Evolutionary conservation across 2,888 invertebrate genomes (phyloP), one percentile per base, ranked within the genome.

Genomic region (Anoncus sp.): DNA sequence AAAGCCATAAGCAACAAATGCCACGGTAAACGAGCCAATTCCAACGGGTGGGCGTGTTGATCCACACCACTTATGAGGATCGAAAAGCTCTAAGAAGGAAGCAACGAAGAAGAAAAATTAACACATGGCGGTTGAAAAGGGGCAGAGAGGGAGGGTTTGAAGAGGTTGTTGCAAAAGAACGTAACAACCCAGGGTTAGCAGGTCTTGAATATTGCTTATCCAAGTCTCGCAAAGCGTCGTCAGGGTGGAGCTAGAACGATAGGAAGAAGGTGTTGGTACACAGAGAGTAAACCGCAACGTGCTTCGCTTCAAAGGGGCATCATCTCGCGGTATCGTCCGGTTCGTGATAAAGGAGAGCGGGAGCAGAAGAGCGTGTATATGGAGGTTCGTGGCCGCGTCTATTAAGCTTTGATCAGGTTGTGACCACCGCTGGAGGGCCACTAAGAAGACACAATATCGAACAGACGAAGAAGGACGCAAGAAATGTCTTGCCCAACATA

Each of bases 361-460:
- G 55, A 38, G 24, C 10, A 35, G 20, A 43, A 63, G n/a, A 40
- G 49, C 79, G 81, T 74, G n/a, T 76, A 67, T 75, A 79, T 71
- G 57, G 63, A 75, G 63, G 74, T 79, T 14, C 57, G 85, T 82
- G 82, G 85, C 83, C 82, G 85, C 85, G 88, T 89, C 90, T 90
- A 90, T 89, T 90, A 90, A 90, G 89, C 90, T 90, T 90, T 89
- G 90, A 90, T 90, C 90, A 90, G 90, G 83, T 86, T 84, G 85
- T 84, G 87, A 86, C 89, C 88, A 87, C 86, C 88, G 87, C 86
- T 87, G 88, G 87, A 88, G 85, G 86, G 89, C 88, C 85, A 85
- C 57, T 47, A 38, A 40, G 24, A 45, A 66, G 43, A 57, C 10
- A 12, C 53, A 16, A 40, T 40, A 43, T 6, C 45, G 31, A 49